A percentile compares a stretch with the other conserved stretches of the same genome.
phyloP scores from a whole-genome alignment of 2,888 invertebrate genomes.

The Campopleginae sp. region DNA sequence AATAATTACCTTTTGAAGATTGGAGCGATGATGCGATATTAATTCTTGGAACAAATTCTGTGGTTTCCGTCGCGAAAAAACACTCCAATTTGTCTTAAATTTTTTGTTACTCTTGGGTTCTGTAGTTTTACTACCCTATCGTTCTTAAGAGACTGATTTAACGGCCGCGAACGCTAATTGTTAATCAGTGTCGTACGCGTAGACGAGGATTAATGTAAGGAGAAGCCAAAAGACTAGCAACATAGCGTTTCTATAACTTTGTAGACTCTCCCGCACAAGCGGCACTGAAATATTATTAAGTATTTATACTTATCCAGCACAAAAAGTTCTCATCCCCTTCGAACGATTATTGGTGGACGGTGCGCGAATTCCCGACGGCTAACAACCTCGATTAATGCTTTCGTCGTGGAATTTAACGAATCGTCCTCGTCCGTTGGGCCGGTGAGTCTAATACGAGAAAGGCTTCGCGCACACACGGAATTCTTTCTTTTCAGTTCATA shows the following conservation, averaged over 20 bases:
- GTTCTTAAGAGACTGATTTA: not conserved
- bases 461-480: slow-evolving; percentile 40
- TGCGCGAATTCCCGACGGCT: slow-evolving; percentile 49
- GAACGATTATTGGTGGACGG: slow-evolving; percentile 62
- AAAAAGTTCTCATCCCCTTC: slow-evolving; percentile 38
- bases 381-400: slow-evolving; percentile 67
- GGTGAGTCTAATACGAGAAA: slow-evolving; percentile 35
- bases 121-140: not conserved
- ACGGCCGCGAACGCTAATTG: slow-evolving; percentile 33
- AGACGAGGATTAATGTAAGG: slow-evolving; percentile 37
- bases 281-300: slow-evolving; percentile 2
- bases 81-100: slow-evolving; percentile 10
- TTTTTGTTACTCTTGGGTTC: slow-evolving; percentile 9
- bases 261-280: slow-evolving; percentile 22
- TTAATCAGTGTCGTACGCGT: slow-evolving; percentile 38
- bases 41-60: slow-evolving; percentile 53
- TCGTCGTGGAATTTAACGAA: slow-evolving; percentile 66
- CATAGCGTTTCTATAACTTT: slow-evolving; percentile 31
- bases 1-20: slow-evolving; percentile 49
- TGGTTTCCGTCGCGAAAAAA: slow-evolving; percentile 36
- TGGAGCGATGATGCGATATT: slow-evolving; percentile 56
- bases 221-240: slow-evolving; percentile 25
- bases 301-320: slow-evolving; percentile 6
- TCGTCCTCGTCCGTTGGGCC: slow-evolving; percentile 39
- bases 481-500: slow-evolving; percentile 43